phyloP scores from a whole-genome alignment of 1,140 invertebrate species.

The Cecropterus lyciades region DNA sequence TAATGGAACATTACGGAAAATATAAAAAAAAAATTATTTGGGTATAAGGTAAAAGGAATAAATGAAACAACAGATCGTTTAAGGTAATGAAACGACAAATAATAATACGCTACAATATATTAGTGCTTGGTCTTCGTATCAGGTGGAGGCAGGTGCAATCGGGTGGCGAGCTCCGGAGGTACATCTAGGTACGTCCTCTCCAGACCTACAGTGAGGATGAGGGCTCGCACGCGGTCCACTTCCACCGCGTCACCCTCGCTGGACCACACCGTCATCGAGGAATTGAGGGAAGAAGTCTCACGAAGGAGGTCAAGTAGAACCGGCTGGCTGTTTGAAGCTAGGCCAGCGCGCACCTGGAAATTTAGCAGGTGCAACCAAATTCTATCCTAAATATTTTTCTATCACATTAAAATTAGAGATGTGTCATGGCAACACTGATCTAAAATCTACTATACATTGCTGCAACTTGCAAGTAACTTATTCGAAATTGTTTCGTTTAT shows the following conservation, averaged over 20 bases:
- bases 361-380: no score
- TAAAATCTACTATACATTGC: no score
- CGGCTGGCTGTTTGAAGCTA: constrained; percentile 87
- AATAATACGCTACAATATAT: constrained; percentile 39
- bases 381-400: no score
- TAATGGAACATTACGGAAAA: no score
- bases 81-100: constrained; percentile 13
- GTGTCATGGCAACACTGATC: no score
- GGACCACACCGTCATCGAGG: constrained; percentile 91
- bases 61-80: no score
- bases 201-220: constrained; percentile 87
- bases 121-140: constrained; percentile 58
- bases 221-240: constrained; percentile 83
- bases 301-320: constrained; percentile 84
- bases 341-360: constrained; percentile 91
- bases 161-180: constrained; percentile 83
- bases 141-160: constrained; percentile 80
- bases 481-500: no score
- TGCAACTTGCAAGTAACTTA: no score
- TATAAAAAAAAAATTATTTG: no score
- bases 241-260: constrained; percentile 86
- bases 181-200: constrained; percentile 89
- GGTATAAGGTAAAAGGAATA: no score
- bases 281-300: constrained; percentile 72
- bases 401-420: no score